Percentiles rank a stretch among this genome's conserved stretches.
These are phyloP conservation scores for Monarcha castaneiventris DNA, from an alignment of 2,113 vertebrate species.

Conservation along the genomic window DNA sequence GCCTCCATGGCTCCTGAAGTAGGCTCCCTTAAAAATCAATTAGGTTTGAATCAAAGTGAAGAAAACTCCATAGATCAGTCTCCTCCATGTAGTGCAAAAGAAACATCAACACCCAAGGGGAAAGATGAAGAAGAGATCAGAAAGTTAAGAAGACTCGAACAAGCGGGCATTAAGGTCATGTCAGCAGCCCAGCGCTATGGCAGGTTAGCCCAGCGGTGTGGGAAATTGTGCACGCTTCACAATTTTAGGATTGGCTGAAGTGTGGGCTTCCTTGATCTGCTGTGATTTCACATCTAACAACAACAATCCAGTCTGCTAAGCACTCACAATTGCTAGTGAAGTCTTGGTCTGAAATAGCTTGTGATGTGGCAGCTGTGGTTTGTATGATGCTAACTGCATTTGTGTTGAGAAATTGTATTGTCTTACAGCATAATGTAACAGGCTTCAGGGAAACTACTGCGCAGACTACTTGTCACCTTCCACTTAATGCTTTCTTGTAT, in stretches of 20 bases:
- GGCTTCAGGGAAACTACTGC: neutral
- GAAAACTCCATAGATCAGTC: constrained; percentile 46
- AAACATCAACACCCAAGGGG: constrained; percentile 48
- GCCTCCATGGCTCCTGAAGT: neutral
- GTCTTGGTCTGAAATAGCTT: constrained; percentile 5
- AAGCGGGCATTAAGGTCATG: constrained; percentile 89
- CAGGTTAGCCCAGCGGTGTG: constrained; percentile 82
- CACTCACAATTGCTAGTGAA: neutral
- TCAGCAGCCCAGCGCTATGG: constrained; percentile 84
- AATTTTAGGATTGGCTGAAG: neutral
- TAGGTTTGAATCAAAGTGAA: neutral
- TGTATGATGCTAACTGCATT: constrained; percentile 5
- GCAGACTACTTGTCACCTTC: neutral
- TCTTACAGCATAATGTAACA: neutral
- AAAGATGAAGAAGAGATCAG: constrained; percentile 73
- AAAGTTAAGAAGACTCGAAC: constrained; percentile 81
- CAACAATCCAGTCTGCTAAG: neutral
- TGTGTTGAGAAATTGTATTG: neutral
- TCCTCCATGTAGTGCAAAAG: constrained; percentile 42
- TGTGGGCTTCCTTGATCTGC: neutral
- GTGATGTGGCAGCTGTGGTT: neutral
- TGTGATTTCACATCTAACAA: constrained; percentile 15
- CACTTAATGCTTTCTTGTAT: neutral
- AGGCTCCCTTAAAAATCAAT: neutral
- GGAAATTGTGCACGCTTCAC: constrained; percentile 43